Percentiles rank a stretch among this genome's conserved stretches.
Evolutionary conservation across 1,140 invertebrate genomes (phyloP).

Genomic region (Drosophila kohkoa): DNA sequence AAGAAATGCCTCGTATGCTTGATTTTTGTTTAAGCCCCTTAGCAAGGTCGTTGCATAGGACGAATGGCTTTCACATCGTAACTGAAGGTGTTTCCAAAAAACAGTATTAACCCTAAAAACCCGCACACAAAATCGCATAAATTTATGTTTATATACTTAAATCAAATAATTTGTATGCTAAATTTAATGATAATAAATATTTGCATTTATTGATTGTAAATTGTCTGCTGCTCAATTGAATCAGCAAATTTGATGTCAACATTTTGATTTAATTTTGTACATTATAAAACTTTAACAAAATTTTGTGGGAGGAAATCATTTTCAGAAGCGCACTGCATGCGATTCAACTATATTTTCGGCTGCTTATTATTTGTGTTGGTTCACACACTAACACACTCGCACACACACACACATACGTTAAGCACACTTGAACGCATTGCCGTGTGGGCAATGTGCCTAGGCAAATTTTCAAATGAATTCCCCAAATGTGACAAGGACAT

Average conservation of each 20-base stretch:
- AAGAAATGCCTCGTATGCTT: neutral
- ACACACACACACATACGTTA: slow-evolving; percentile 2
- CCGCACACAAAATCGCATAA: neutral
- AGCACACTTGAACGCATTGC: slow-evolving; percentile 35
- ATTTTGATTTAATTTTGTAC: slow-evolving; percentile 13
- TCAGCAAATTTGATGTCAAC: neutral
- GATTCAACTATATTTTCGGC: slow-evolving; percentile 52
- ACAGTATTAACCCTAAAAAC: neutral
- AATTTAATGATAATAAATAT: neutral
- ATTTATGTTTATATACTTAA: neutral
- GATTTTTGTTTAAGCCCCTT: neutral
- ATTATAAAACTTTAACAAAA: slow-evolving; percentile 22
- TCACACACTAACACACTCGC: slow-evolving; percentile 3
- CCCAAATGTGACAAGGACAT: slow-evolving; percentile 80
- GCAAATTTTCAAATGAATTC: slow-evolving; percentile 74
- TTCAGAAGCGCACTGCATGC: slow-evolving; percentile 25
- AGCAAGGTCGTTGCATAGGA: slow-evolving; percentile 8
- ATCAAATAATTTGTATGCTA: neutral
- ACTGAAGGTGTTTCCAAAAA: slow-evolving; percentile 1
- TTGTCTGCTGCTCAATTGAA: slow-evolving; percentile 3
- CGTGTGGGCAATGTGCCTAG: slow-evolving; percentile 51
- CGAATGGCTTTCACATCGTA: slow-evolving; percentile 8
- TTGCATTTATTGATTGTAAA: slow-evolving; percentile 4
- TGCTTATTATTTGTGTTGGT: slow-evolving; percentile 59
- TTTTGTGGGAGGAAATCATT: slow-evolving; percentile 27